Evolutionary conservation across 1,140 invertebrate species (phyloP), one percentile per base, ranked within the genome.

Genomic region (Zaprionus taronus): DNA sequence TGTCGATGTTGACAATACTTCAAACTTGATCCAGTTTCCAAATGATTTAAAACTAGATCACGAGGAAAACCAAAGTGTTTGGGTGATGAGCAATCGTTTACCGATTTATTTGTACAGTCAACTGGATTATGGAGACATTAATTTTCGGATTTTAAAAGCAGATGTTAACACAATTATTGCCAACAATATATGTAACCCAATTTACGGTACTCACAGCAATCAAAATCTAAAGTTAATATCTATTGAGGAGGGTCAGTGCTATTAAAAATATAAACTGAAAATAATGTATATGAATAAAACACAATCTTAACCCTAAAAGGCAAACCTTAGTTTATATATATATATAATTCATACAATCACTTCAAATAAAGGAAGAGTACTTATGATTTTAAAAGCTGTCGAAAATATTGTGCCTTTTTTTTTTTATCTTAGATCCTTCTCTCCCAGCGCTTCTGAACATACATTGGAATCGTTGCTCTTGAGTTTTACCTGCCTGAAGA

Each of bases 31-130:
- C 7, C 93, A 96, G 14, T 97, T 97, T 83, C 96, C 96, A 0
- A 97, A 97, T 80, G 96, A 97, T 80, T 91, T 97, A 34, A 96
- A 95, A 93, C 93, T 97, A 0, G 96, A 97, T 79, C 94, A 95
- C 41, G 95, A 96, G 53, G 81, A 93, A 1, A 93, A 94, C 20
- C 95, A 96, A 60, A 95, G 93, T 68, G 93, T 97, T 5, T 97
- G 96, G 96, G 93, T 97, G 0, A 93, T 97, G 68, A 95, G 96
- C 2, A 97, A 97, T 87, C 93, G 94, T 12, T 83, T 97, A 53
- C 96, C 96, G 2, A 95, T 95, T 91, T 97, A 95, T 91, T 93
- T 97, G 17, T 97, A 97, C 81, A 94, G 93, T 1, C 93, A 94
- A 4, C 91, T 97, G 38, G 94, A 96, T 77, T 94, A 94, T 15